A percentile compares a stretch with the other conserved stretches of the same genome.
phyloP scores from a whole-genome alignment of 2,113 vertebrate genomes.

The Epinephelus lanceolatus region DNA sequence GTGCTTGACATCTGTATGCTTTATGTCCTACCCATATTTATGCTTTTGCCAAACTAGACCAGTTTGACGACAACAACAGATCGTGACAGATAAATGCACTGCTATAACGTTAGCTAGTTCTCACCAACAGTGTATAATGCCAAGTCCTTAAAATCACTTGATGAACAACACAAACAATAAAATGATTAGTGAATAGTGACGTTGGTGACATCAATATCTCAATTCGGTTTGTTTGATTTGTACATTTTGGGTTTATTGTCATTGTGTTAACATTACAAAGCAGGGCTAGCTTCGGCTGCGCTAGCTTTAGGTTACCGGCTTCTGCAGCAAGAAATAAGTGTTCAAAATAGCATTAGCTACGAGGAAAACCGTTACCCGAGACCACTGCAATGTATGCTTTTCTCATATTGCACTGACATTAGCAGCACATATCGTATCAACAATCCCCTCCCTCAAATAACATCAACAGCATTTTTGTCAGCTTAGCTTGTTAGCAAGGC shows the following conservation, averaged over 20 bases:
- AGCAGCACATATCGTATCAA: constrained; percentile 15
- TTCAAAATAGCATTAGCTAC: constrained; percentile 20
- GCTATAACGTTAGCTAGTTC: background rate
- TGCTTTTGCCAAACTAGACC: background rate
- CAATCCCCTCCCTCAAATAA: constrained; percentile 50
- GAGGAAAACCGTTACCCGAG: background rate
- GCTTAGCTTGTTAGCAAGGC: constrained; percentile 26
- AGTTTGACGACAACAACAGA: background rate
- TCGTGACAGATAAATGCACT: too few species aligned
- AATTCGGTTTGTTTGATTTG: background rate
- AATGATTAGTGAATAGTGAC: background rate
- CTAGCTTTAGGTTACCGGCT: constrained; percentile 4
- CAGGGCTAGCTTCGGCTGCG: background rate
- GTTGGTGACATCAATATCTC: accelerated
- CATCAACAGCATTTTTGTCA: constrained; percentile 33
- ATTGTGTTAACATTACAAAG: background rate
- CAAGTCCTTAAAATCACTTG: background rate
- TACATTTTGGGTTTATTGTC: background rate
- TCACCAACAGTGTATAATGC: background rate
- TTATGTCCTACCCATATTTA: background rate
- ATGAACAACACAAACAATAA: background rate
- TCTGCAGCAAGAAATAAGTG: background rate
- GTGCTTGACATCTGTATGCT: background rate
- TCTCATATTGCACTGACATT: constrained; percentile 41
- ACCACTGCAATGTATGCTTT: background rate